These are phyloP conservation scores for Crocodylus rhombifer DNA, from an alignment of 2,797 vertebrate genomes.

Conservation along the genomic window DNA sequence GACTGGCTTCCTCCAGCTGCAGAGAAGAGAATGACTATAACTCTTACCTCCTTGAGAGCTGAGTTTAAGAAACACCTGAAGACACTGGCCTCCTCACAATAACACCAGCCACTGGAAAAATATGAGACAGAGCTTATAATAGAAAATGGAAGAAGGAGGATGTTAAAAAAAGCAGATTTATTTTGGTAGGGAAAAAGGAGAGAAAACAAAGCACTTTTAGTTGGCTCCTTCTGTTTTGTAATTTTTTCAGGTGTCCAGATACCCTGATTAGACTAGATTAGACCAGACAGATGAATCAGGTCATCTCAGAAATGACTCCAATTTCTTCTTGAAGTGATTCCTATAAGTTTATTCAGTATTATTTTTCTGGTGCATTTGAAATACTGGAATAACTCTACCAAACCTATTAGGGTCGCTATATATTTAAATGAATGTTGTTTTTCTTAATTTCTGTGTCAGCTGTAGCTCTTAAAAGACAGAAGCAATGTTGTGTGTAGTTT, in stretches of 20 bases:
- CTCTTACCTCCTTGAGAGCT: neutral
- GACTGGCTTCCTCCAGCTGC: neutral
- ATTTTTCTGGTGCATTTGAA: slow-evolving; percentile 12
- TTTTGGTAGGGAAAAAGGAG: neutral
- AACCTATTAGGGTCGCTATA: neutral
- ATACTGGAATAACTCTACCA: neutral
- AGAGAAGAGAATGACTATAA: neutral
- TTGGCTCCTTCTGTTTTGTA: neutral
- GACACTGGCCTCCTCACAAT: neutral
- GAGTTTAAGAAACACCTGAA: neutral
- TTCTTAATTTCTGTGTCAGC: neutral
- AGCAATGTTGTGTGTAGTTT: neutral
- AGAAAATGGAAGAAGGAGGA: neutral
- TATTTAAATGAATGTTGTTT: neutral
- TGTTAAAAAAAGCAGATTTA: neutral
- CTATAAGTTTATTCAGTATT: neutral
- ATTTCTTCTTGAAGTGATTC: neutral
- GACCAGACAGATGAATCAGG: neutral
- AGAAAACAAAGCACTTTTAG: neutral
- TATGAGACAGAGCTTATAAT: neutral
- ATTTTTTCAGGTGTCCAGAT: neutral
- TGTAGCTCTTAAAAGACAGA: neutral
- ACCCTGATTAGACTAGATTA: neutral
- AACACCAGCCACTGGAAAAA: neutral
- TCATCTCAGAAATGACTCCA: neutral